Conservation (phyloP, 92 coral and sea anemone species). For the Siderastrea radians region DNA sequence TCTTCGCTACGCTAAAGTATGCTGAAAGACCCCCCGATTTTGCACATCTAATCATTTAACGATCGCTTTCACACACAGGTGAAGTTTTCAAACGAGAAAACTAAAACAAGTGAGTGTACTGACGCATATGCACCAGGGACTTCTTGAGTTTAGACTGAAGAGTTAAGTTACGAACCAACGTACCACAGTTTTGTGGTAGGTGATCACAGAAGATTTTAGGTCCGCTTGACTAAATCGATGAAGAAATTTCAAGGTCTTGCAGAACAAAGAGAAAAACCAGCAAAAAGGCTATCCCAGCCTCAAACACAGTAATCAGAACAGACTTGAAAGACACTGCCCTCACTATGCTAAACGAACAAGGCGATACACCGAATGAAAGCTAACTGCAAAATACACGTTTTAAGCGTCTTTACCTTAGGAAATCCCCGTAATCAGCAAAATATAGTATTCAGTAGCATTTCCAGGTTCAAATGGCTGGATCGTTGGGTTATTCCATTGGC, state of each 20-base stretch:
- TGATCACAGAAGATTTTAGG: background rate
- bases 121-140: background rate
- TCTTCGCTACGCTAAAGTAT: background rate
- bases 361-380: slow-evolving; percentile 16
- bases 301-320: slow-evolving; percentile 7
- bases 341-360: background rate
- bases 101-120: background rate
- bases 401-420: slow-evolving; percentile 22
- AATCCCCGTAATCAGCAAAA: slow-evolving; percentile 30
- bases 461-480: slow-evolving; percentile 18
- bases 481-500: slow-evolving; percentile 26
- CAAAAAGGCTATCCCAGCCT: background rate
- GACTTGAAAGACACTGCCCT: slow-evolving; percentile 34
- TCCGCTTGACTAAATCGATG: no score
- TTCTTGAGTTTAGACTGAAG: slow-evolving; percentile 4
- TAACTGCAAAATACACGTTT: slow-evolving; percentile 3
- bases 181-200: background rate
- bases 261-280: background rate
- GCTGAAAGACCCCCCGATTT: background rate
- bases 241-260: background rate
- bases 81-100: background rate
- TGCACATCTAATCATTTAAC: background rate
- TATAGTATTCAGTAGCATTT: slow-evolving; percentile 24
- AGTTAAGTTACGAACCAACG: slow-evolving; percentile 2
- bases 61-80: background rate